phyloP scores from a whole-genome alignment of 1,140 invertebrate genomes.

The Lysiphlebus fabarum region DNA sequence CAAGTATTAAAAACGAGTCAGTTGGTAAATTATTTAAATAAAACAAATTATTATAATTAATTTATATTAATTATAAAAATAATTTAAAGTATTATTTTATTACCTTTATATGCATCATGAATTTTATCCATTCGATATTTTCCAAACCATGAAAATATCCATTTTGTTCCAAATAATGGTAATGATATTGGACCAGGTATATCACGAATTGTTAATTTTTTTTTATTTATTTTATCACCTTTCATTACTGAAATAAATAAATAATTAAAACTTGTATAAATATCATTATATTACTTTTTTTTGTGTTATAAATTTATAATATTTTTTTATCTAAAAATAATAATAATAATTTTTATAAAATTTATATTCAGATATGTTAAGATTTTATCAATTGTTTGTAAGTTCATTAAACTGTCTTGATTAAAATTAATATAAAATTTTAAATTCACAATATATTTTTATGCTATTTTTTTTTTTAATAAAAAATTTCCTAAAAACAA shows the following conservation, averaged over 20 bases:
- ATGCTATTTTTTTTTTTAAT: too few species aligned
- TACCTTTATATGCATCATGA: constrained; percentile 78
- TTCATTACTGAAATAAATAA: constrained; percentile 18
- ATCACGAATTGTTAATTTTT: constrained; percentile 34
- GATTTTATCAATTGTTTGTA: too few species aligned
- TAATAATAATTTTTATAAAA: too few species aligned
- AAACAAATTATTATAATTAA: too few species aligned
- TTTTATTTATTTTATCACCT: constrained; percentile 27
- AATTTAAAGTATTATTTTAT: constrained; percentile 28
- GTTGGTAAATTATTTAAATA: constrained; percentile 19
- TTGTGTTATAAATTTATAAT: too few species aligned
- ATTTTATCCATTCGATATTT: constrained; percentile 70
- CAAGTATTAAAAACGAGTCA: constrained; percentile 37
- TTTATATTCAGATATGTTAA: too few species aligned
- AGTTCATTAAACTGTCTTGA: too few species aligned
- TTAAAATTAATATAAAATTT: too few species aligned
- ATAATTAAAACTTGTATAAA: not conserved
- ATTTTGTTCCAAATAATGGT: constrained; percentile 76
- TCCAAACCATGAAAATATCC: constrained; percentile 69
- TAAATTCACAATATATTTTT: too few species aligned
- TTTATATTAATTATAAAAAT: constrained; percentile 10
- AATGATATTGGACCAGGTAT: constrained; percentile 73
- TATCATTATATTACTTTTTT: too few species aligned
- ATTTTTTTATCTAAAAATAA: too few species aligned
- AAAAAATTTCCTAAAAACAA: too few species aligned